Conservation (phyloP, 2,113 vertebrate species). For the Stigmatopora nigra region DNA sequence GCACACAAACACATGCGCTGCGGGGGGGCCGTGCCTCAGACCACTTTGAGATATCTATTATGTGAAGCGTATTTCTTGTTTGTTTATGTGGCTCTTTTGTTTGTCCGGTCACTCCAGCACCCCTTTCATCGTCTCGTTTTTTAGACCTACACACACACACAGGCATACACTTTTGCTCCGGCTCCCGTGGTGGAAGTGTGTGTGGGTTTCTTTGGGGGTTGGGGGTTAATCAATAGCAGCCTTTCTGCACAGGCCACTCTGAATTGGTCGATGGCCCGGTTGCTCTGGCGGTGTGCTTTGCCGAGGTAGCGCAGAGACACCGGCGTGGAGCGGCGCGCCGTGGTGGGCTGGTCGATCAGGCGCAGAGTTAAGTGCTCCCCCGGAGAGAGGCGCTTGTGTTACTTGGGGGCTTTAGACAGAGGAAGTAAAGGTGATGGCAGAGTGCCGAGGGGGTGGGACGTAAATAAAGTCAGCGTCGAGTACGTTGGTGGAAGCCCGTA, state of each 20-base stretch:
- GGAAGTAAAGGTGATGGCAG: slow-evolving; percentile 32
- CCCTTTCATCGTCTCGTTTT: slow-evolving; percentile 52
- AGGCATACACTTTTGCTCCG: slow-evolving; percentile 33
- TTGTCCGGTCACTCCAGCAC: slow-evolving; percentile 55
- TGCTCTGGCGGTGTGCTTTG: slow-evolving; percentile 54
- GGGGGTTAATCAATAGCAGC: slow-evolving; percentile 66
- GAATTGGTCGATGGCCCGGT: slow-evolving; percentile 69
- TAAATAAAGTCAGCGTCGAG: slow-evolving; percentile 5
- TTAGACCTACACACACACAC: slow-evolving; percentile 47
- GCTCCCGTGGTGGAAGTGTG: slow-evolving; percentile 50
- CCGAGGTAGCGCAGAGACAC: slow-evolving; percentile 63
- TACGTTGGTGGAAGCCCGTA: no score
- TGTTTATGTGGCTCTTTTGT: slow-evolving; percentile 68
- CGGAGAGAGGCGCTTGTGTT: slow-evolving; percentile 55
- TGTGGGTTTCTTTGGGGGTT: neutral
- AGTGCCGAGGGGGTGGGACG: slow-evolving; percentile 13
- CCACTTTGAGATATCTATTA: slow-evolving; percentile 58
- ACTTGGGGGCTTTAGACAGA: slow-evolving; percentile 38
- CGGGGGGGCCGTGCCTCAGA: slow-evolving; percentile 52
- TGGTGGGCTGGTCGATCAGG: slow-evolving; percentile 65
- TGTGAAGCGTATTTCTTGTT: slow-evolving; percentile 64
- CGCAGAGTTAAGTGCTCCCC: slow-evolving; percentile 73
- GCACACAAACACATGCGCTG: slow-evolving; percentile 23
- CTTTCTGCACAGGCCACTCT: slow-evolving; percentile 72
- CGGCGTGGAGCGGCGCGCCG: slow-evolving; percentile 56